phyloP scores from a whole-genome alignment of 2,113 vertebrate genomes.

The Prolemur simus region DNA sequence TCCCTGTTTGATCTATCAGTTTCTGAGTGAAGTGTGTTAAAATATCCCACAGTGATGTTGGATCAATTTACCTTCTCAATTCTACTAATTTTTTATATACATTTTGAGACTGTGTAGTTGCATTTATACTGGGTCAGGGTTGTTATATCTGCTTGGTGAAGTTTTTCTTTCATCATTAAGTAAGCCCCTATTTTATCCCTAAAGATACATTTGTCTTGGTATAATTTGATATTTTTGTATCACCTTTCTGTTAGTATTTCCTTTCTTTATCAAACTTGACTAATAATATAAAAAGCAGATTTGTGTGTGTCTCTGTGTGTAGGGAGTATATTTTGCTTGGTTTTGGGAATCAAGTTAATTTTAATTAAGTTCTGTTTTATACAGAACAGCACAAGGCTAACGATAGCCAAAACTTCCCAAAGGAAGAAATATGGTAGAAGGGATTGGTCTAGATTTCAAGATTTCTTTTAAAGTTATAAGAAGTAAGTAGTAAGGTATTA shows the following conservation, averaged over 20 bases:
- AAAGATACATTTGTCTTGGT: not conserved
- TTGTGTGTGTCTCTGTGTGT: not conserved
- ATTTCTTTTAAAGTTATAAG: slow-evolving; percentile 8
- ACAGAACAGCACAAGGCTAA: not conserved
- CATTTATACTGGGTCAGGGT: not conserved
- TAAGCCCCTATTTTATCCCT: not conserved
- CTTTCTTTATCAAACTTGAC: not conserved
- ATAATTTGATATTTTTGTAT: not conserved
- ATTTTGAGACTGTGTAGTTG: not conserved
- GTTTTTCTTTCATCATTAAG: not conserved
- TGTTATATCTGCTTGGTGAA: not conserved
- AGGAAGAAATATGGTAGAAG: not conserved
- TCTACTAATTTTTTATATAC: not conserved
- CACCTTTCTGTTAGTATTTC: not conserved
- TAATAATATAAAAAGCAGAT: not conserved
- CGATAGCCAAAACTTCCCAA: not conserved
- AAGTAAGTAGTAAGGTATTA: not conserved
- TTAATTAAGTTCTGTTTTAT: not conserved
- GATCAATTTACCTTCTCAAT: not conserved
- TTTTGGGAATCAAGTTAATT: slow-evolving; percentile 19
- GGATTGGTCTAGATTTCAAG: not conserved
- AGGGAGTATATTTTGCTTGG: not conserved
- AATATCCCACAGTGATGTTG: not conserved
- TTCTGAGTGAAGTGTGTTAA: slow-evolving; percentile 45
- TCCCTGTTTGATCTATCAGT: not conserved